Evolutionary conservation across 2,888 invertebrate species (phyloP).

Genomic region (Scaptodrosophila latifasciaeformis): DNA sequence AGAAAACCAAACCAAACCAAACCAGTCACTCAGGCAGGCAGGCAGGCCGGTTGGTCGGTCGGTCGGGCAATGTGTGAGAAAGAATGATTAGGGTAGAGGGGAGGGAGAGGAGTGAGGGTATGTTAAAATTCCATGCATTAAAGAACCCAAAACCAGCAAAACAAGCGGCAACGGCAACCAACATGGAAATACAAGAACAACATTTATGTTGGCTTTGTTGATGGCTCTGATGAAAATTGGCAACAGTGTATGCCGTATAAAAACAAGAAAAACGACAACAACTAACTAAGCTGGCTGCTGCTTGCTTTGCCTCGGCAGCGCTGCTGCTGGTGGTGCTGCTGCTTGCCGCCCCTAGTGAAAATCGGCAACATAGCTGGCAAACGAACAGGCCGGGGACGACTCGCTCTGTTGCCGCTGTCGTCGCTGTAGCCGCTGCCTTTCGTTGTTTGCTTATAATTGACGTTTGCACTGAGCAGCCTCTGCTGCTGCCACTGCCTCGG

Average conservation of each 20-base stretch:
- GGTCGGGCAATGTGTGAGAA: too few species aligned
- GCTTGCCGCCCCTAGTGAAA: conserved; percentile 33
- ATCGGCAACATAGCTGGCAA: conserved; percentile 50
- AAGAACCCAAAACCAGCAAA: conserved; percentile 44
- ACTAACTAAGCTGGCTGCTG: neutral
- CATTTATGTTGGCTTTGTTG: conserved; percentile 50
- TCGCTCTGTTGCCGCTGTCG: too few species aligned
- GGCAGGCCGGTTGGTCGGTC: conserved; percentile 9
- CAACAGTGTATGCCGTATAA: conserved; percentile 51
- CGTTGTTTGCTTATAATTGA: conserved; percentile 62
- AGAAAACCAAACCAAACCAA: conserved; percentile 2
- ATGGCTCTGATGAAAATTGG: conserved; percentile 52
- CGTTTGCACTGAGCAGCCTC: conserved; percentile 56
- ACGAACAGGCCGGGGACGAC: too few species aligned
- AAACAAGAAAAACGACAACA: neutral
- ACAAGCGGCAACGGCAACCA: neutral
- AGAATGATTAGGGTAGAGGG: conserved; percentile 19
- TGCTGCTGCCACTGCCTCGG: conserved; percentile 24
- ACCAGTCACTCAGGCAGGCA: conserved; percentile 3
- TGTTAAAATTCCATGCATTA: conserved; percentile 59
- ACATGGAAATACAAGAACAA: conserved; percentile 64
- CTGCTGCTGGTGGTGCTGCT: conserved; percentile 13
- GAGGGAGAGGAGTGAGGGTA: conserved; percentile 24
- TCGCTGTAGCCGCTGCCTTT: too few species aligned
- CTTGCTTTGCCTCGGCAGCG: conserved; percentile 17